Evolutionary conservation across 2,113 vertebrate genomes (phyloP), one percentile per base, ranked within the genome.

Genomic region (Gobio gobio): DNA sequence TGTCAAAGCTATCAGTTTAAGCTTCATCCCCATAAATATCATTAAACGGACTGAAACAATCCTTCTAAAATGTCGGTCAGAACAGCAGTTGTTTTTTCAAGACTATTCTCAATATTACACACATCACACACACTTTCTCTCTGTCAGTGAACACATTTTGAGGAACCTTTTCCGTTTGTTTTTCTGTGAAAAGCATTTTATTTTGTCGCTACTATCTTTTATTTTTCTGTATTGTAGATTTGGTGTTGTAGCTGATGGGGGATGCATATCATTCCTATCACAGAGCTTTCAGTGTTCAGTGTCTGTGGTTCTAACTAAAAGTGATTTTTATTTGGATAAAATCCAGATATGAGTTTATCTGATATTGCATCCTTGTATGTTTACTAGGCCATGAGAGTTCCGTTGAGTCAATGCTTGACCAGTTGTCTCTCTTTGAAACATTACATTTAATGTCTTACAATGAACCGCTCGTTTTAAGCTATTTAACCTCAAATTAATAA

Each of bases 311-410:
- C 40, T 66, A n/a, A 43, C 68, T 61, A 29, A 26, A 43, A 47
- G 40, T 18, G 14, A 75, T 61, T 10, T 40, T 78, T 49, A 45
- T 61, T 78, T 61, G 14, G 33, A 43, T 78, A 40, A 61, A 78
- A 78, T 58, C 40, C 76, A 61, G 12, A 61, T 59, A 40, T 16
- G 43, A 33, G 7, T 78, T 43, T 78, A n/a, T 61, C 56, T 61
- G 63, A 40, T n/a, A 22, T 82, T 54, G 63, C 61, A 49, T 64
- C 63, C 79, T 82, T 68, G 78, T n/a, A 49, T n/a, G 40, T 80
- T 47, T 82, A 36, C 43, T 68, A 33, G 20, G 63, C 79, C 18
- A 54, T 51, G 8, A 9, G 24, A n/a, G 20, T 49, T 36, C 9
- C 5, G n/a, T n/a, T 24, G 12, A 73, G 43, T 47, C 43, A 9